phyloP scores from a whole-genome alignment of 2,888 invertebrate genomes.

The Cryptus armator region DNA sequence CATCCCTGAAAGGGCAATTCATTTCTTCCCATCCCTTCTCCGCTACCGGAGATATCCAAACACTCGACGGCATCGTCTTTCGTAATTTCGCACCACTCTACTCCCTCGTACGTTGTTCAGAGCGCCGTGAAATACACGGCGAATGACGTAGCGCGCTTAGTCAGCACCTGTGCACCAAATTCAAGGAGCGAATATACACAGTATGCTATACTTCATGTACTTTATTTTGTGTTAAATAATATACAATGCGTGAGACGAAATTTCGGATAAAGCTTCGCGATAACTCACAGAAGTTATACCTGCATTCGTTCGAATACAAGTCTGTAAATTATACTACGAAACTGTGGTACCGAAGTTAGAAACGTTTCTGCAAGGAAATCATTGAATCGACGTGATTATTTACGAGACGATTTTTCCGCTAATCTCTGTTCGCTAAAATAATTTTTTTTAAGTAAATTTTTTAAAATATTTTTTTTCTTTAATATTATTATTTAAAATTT shows the following conservation, averaged over 20 bases:
- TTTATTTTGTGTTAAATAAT: slow-evolving; percentile 40
- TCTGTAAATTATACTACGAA: neutral
- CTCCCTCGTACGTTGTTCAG: slow-evolving; percentile 61
- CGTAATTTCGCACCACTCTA: slow-evolving; percentile 66
- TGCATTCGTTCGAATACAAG: neutral
- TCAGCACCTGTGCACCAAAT: slow-evolving; percentile 66
- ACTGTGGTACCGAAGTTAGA: too few relatives aligned
- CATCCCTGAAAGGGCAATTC: slow-evolving; percentile 66
- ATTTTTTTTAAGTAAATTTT: too few relatives aligned
- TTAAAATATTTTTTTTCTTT: too few relatives aligned
- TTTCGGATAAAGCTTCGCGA: slow-evolving; percentile 47
- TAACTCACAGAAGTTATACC: slow-evolving; percentile 33
- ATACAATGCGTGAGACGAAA: slow-evolving; percentile 53
- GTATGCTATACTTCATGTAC: slow-evolving; percentile 10
- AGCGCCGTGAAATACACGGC: slow-evolving; percentile 65
- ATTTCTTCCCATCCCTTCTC: slow-evolving; percentile 74
- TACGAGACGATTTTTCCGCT: too few relatives aligned
- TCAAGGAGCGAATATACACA: slow-evolving; percentile 28
- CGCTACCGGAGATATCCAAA: slow-evolving; percentile 81
- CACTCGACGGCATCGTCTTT: slow-evolving; percentile 74
- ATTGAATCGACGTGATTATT: too few relatives aligned
- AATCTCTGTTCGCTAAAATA: too few relatives aligned
- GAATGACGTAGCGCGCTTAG: slow-evolving; percentile 68
- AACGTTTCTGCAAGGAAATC: too few relatives aligned
- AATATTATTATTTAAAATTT: too few relatives aligned